These are phyloP conservation scores for Saccostrea echinata DNA, from an alignment of 1,140 invertebrate species.

Conservation along the genomic window DNA sequence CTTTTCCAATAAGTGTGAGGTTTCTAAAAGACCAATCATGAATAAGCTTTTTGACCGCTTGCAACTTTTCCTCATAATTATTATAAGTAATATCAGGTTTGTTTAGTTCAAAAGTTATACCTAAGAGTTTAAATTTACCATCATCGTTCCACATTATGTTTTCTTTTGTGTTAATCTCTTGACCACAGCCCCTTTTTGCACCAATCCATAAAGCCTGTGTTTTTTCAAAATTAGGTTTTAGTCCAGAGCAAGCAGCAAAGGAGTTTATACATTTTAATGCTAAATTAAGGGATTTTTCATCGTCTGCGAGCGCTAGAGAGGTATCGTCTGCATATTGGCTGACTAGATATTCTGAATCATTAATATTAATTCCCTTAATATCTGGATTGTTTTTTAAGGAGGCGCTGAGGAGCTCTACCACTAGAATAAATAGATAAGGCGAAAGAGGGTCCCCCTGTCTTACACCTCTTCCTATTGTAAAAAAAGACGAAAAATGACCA, in stretches of 20 bases:
- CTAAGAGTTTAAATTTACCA: conserved; percentile 43
- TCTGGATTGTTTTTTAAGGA: too few species aligned
- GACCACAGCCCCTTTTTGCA: conserved; percentile 43
- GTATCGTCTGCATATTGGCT: conserved; percentile 56
- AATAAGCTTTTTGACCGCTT: conserved; percentile 1
- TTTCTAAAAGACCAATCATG: conserved; percentile 45
- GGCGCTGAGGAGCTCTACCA: too few species aligned
- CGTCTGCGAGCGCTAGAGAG: conserved; percentile 44
- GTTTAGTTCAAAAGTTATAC: conserved; percentile 35
- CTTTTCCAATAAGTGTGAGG: conserved; percentile 39
- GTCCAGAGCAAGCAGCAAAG: conserved; percentile 37
- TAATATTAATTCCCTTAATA: too few species aligned
- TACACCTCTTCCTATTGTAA: too few species aligned
- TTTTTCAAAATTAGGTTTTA: conserved; percentile 50
- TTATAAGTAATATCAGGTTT: not conserved
- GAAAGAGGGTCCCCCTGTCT: too few species aligned
- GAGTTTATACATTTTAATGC: conserved; percentile 12
- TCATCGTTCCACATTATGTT: not conserved
- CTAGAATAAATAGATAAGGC: too few species aligned
- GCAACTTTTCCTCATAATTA: conserved; percentile 24
- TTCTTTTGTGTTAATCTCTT: conserved; percentile 28
- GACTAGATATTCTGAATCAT: conserved; percentile 52
- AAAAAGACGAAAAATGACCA: too few species aligned
- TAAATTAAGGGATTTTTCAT: not conserved
- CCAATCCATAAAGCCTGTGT: conserved; percentile 50